Evolutionary conservation across 2,113 vertebrate genomes (phyloP), one percentile per base, ranked within the genome.

Genomic region (Lates calcarifer): DNA sequence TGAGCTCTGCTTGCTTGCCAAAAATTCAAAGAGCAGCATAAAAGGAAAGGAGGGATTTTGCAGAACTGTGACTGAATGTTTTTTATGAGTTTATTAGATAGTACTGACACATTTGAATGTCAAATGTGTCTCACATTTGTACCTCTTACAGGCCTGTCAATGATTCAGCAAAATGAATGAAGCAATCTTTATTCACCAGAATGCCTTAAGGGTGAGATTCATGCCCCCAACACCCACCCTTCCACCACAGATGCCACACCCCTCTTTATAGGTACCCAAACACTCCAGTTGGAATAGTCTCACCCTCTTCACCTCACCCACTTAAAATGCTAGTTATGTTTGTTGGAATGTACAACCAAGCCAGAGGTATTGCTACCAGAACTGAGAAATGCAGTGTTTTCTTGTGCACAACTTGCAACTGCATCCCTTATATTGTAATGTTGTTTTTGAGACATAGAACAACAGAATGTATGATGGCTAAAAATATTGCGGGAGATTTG

Each of bases 21-120:
- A 71, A 67, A 67, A 74, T 78, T 79, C 18, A 82, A 78, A 33
- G 47, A 33, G 75, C 74, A 43, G 62, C 55, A 70, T 66, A 5
- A 88, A 90, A 74, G 91, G 87, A 95, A 94, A 90, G 90, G 79
- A 92, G 81, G 31, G 61, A 47, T 74, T 86, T 81, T 73, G 66
- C 49, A 58, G 68, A 89, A 87, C 65, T 72, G 64, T 87, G 87
- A 91, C 53, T 87, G 89, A 91, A 85, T 93, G 86, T 93, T 89
- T 84, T 81, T 39, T 75, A 62, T 24, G 18, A 45, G 35, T 84
- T 83, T 73, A 18, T 71, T 71, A 26, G 67, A 79, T 67, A 64
- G 79, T 76, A 67, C 75, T 65, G 74, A 43, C 41, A 51, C 55
- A 64, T 64, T 33, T 72, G 22, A 72, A 74, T 74, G 51, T 65